Base-by-base conservation (phyloP, 2,888 invertebrate genomes). In the Sthenelais limicola region DNA sequence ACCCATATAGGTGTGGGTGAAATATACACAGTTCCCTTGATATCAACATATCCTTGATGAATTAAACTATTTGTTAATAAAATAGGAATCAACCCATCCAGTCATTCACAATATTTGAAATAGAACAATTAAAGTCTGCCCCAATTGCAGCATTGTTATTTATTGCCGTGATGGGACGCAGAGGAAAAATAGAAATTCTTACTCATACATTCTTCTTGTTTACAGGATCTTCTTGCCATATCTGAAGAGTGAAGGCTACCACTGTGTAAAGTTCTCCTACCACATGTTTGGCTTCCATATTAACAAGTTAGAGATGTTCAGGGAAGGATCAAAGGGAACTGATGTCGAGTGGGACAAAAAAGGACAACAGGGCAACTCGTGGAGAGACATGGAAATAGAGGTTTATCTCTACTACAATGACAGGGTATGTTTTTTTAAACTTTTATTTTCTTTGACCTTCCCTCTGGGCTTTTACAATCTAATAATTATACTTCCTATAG, bases 221-320 rank as follows among this genome's bases (percentile, higher is more conserved):
- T 30, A 28, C 67, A 72, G 72, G 3, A 30, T 72, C n/a, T 35
- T 38, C 4, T 47, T 72, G 26, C 72, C 72, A 18, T 18, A n/a
- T n/a, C 33, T 9, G 15, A 33, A 30, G 35, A 30, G 3, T 26
- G 48, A 43, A 15, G 58, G 43, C 12, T 72, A 77, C 0, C 72
- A 78, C 26, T 86, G 86, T 68, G 72, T 85, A 33, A 67, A 73
- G 4, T 85, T 85, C 75, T 83, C 82, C 82, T 86, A 83, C 76
- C 82, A 82, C 75, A 85, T 85, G 84, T 81, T 81, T 72, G 85
- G 86, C 15, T 72, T 74, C 15, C 79, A 82, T 21, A 77, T 83
- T 26, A 82, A 80, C 77, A 80, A 78, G 15, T 80, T 86, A 1
- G 82, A 80, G 54, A 72, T 86, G n/a, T 80, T 71, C 3, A 48